Evolutionary conservation across 2,888 invertebrate genomes (phyloP).

Genomic region (Eucera pruinosa): DNA sequence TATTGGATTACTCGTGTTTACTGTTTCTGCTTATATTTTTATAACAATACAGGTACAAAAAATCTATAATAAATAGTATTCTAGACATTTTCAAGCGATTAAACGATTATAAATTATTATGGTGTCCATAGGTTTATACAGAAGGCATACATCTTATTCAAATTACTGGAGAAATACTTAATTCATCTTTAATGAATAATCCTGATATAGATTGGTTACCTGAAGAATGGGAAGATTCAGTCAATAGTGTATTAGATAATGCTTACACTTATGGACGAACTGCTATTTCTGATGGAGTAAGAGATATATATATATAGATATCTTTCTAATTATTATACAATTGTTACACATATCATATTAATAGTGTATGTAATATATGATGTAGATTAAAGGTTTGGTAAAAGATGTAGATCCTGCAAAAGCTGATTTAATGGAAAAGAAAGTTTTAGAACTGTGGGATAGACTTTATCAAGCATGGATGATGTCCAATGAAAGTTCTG

Average conservation of each 20-base stretch:
- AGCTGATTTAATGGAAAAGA: slow-evolving; percentile 92
- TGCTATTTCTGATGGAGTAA: slow-evolving; percentile 94
- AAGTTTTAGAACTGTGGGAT: slow-evolving; percentile 97
- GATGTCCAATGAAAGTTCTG: slow-evolving; percentile 87
- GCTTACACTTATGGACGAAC: slow-evolving; percentile 96
- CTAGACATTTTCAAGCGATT: neutral
- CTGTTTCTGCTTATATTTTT: slow-evolving; percentile 92
- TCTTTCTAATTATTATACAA: neutral
- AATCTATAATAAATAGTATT: neutral
- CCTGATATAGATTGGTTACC: slow-evolving; percentile 93
- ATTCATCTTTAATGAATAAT: slow-evolving; percentile 95
- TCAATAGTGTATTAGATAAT: slow-evolving; percentile 96
- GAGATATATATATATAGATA: slow-evolving; percentile 69
- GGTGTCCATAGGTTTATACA: slow-evolving; percentile 90
- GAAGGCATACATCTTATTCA: slow-evolving; percentile 97
- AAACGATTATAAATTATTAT: neutral
- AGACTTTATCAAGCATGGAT: slow-evolving; percentile 97
- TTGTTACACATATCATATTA: neutral
- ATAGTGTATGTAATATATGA: slow-evolving; percentile 18
- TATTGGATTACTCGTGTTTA: slow-evolving; percentile 91
- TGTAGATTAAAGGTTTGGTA: slow-evolving; percentile 90
- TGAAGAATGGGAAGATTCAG: slow-evolving; percentile 92
- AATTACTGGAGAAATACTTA: slow-evolving; percentile 94
- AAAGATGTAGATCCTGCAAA: slow-evolving; percentile 92
- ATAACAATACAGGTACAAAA: slow-evolving; percentile 90